Conservation (phyloP, 2,113 vertebrate genomes). For the Rafetus swinhoei region DNA sequence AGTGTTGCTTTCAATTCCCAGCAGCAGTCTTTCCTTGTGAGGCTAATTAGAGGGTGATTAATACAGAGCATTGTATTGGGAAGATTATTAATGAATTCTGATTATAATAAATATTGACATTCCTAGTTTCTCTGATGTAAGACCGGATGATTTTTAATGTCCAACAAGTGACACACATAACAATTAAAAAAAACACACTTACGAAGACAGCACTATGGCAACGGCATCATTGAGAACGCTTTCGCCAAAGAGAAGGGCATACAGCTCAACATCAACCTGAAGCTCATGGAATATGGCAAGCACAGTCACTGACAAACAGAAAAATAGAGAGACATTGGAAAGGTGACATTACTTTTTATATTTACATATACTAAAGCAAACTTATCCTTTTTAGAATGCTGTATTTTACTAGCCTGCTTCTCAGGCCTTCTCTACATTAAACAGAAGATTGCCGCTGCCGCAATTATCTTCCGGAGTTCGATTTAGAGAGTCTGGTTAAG, state of each 20-base stretch:
- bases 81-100: background rate
- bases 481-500: too few relatives aligned
- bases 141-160: background rate
- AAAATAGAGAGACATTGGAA: conserved; percentile 64
- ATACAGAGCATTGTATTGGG: background rate
- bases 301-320: conserved; percentile 89
- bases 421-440: background rate
- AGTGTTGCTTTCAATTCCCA: fast-evolving
- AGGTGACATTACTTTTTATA: background rate
- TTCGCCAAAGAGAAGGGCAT: conserved; percentile 96
- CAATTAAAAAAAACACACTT: conserved; percentile 78
- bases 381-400: background rate
- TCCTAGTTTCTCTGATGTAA: conserved; percentile 2
- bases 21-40: background rate
- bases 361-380: conserved; percentile 12
- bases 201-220: conserved; percentile 97
- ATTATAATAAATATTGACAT: background rate
- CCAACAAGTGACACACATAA: conserved; percentile 11
- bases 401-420: background rate
- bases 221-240: conserved; percentile 98
- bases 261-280: conserved; percentile 96
- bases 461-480: too few relatives aligned
- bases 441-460: too few relatives aligned
- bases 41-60: background rate
- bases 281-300: conserved; percentile 99